Percentiles rank a stretch among this genome's conserved stretches.
phyloP scores from a whole-genome alignment of 2,888 invertebrate species.

The Boloria euphrosyne region DNA sequence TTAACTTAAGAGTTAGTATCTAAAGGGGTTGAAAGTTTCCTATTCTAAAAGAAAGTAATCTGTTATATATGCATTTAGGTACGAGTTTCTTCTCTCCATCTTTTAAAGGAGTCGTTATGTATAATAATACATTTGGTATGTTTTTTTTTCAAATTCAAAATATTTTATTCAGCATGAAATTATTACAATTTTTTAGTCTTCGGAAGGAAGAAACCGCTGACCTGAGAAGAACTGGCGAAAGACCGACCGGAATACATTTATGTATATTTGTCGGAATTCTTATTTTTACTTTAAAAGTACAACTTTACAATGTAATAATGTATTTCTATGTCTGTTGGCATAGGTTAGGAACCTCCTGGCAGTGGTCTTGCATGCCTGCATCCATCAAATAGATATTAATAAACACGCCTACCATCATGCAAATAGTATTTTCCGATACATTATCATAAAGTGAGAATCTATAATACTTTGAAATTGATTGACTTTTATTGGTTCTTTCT shows the following conservation, averaged over 20 bases:
- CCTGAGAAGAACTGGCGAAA: too few species aligned
- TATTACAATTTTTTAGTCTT: too few species aligned
- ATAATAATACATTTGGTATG: too few species aligned
- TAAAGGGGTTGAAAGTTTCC: too few species aligned
- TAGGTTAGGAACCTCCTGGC: slow-evolving; percentile 46
- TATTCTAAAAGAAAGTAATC: too few species aligned
- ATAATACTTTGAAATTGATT: slow-evolving; percentile 3
- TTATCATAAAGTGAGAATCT: slow-evolving; percentile 9
- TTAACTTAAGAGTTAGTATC: too few species aligned
- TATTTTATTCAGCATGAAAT: too few species aligned
- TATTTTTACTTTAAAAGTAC: background rate
- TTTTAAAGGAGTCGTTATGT: too few species aligned
- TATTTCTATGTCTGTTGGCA: slow-evolving; percentile 42
- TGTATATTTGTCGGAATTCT: background rate
- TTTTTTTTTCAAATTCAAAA: too few species aligned
- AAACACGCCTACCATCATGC: slow-evolving; percentile 31
- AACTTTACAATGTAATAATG: slow-evolving; percentile 4
- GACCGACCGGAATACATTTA: background rate
- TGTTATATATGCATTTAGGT: too few species aligned
- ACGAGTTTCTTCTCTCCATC: too few species aligned
- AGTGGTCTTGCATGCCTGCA: slow-evolving; percentile 40
- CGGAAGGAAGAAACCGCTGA: too few species aligned
- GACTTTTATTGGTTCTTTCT: background rate
- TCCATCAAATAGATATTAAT: slow-evolving; percentile 41
- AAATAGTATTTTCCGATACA: slow-evolving; percentile 26